Percentiles rank a stretch among this genome's conserved stretches.
Conservation (phyloP, 53 echinoderm and acorn worm genomes). For the Paracentrotus lividus region DNA sequence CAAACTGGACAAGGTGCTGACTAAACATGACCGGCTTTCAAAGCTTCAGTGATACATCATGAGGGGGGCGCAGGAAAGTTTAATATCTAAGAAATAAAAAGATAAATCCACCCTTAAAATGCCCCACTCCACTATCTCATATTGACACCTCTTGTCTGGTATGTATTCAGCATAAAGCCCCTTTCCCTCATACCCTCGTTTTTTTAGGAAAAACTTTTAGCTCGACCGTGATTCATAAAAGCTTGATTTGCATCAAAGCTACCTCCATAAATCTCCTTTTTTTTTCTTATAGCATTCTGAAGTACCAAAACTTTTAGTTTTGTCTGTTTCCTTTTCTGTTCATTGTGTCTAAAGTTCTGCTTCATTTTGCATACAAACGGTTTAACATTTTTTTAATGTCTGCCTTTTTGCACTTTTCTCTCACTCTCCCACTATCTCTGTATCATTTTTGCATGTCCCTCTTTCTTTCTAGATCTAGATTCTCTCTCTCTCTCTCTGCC, state of each 20-base stretch:
- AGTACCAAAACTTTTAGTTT: neutral
- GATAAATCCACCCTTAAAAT: constrained; percentile 33
- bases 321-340: neutral
- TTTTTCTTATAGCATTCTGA: neutral
- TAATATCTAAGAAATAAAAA: constrained; percentile 20
- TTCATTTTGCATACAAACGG: no score
- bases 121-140: neutral
- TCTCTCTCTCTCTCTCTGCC: neutral
- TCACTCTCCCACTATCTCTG: neutral
- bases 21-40: constrained; percentile 34
- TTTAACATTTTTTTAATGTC: neutral
- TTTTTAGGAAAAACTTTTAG: neutral
- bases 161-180: constrained; percentile 11
- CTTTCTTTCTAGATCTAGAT: neutral
- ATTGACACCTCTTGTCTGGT: neutral
- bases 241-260: neutral
- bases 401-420: neutral
- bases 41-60: neutral
- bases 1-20: constrained; percentile 27
- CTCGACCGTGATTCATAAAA: neutral
- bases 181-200: neutral
- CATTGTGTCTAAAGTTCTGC: neutral
- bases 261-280: neutral
- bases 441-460: neutral
- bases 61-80: neutral